Evolutionary conservation across 2,113 vertebrate genomes (phyloP).

Genomic region (Siniperca chuatsi): DNA sequence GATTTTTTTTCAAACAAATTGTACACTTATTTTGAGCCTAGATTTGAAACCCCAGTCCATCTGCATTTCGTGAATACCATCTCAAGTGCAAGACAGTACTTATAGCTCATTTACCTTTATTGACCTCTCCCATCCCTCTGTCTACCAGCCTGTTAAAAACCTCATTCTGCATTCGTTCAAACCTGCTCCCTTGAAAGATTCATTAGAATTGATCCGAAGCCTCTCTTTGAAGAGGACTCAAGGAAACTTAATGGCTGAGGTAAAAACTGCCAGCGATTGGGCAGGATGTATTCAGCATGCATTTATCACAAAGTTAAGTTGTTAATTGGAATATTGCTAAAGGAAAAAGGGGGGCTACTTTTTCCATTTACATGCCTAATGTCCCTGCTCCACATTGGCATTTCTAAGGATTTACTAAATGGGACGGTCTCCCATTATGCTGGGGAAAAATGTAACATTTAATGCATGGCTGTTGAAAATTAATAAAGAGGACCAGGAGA

Average conservation of each 20-base stretch:
- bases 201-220: conserved; percentile 82
- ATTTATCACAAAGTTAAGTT: conserved; percentile 76
- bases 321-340: conserved; percentile 65
- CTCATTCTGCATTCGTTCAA: conserved; percentile 74
- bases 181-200: conserved; percentile 78
- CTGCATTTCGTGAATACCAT: conserved; percentile 59
- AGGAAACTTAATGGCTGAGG: conserved; percentile 77
- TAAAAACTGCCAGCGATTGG: conserved; percentile 66
- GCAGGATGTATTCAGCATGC: conserved; percentile 68
- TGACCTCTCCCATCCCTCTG: conserved; percentile 72
- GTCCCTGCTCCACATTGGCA: conserved; percentile 52
- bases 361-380: conserved; percentile 68
- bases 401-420: conserved; percentile 66
- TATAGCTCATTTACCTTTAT: conserved; percentile 78
- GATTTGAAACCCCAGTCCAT: conserved; percentile 37
- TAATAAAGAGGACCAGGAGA: conserved; percentile 64
- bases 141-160: conserved; percentile 77
- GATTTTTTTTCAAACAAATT: neutral
- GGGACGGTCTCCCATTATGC: conserved; percentile 57
- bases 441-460: conserved; percentile 50
- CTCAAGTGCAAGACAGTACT: conserved; percentile 65
- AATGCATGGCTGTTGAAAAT: conserved; percentile 73
- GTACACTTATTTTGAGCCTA: conserved; percentile 37
- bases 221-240: conserved; percentile 78
- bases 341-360: conserved; percentile 43